These are phyloP conservation scores for Tridacna crocea DNA, from an alignment of 2,888 invertebrate species.

Conservation along the genomic window DNA sequence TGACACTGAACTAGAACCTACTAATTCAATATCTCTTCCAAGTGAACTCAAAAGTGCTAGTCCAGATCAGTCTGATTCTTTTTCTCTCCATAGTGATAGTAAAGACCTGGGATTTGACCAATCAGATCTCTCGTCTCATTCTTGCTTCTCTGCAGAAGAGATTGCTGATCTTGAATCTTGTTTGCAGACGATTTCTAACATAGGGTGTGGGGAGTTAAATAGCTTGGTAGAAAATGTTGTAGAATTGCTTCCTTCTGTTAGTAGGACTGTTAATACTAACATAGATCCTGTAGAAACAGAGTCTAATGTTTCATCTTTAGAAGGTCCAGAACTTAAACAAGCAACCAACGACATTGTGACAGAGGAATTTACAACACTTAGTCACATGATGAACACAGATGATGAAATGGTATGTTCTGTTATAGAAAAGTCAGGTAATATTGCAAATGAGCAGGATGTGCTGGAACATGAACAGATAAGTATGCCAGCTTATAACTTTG, in stretches of 20 bases:
- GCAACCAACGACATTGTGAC: background rate
- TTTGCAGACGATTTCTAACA: constrained; percentile 56
- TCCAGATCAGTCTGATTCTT: constrained; percentile 54
- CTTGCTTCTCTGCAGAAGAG: constrained; percentile 59
- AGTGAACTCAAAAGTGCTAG: constrained; percentile 62
- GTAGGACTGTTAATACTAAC: constrained; percentile 30
- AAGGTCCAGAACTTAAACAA: background rate
- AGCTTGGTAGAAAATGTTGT: constrained; percentile 59
- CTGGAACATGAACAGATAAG: constrained; percentile 8
- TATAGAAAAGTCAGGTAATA: constrained; percentile 26
- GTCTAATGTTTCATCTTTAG: constrained; percentile 28
- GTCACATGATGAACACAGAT: constrained; percentile 23
- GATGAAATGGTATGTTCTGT: constrained; percentile 23
- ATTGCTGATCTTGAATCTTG: constrained; percentile 55
- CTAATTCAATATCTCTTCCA: constrained; percentile 60
- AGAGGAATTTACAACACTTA: constrained; percentile 21
- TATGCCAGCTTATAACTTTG: background rate
- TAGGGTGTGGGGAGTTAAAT: constrained; percentile 55
- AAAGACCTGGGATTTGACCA: constrained; percentile 54
- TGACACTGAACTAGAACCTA: constrained; percentile 55
- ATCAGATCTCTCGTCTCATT: constrained; percentile 59
- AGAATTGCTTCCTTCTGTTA: constrained; percentile 39
- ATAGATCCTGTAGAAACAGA: constrained; percentile 31
- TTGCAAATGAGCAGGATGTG: background rate
- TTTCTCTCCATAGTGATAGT: constrained; percentile 56